A percentile compares a stretch with the other conserved stretches of the same genome.
Conservation (phyloP, 1,140 invertebrate genomes). For the Saccostrea echinata region DNA sequence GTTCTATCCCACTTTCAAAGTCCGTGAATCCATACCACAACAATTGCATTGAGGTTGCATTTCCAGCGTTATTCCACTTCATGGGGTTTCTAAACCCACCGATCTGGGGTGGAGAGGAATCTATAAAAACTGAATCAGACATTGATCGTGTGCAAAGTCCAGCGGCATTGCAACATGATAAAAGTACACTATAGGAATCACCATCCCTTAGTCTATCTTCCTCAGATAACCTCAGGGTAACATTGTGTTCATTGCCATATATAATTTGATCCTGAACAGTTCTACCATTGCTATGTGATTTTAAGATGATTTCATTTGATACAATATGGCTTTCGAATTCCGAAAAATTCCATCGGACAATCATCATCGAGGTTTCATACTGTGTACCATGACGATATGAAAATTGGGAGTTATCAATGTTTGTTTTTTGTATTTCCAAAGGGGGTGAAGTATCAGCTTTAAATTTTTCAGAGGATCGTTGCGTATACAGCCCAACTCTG, state of each 20-base stretch:
- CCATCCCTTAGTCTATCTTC: constrained; percentile 48
- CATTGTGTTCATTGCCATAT: constrained; percentile 10
- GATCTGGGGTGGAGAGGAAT: constrained; percentile 58
- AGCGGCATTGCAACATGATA: constrained; percentile 61
- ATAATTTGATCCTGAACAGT: constrained; percentile 12
- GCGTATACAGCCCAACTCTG: constrained; percentile 42
- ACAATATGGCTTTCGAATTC: constrained; percentile 60
- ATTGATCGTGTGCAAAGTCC: constrained; percentile 56
- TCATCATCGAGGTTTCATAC: constrained; percentile 49
- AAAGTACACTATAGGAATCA: constrained; percentile 47
- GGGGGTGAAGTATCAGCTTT: constrained; percentile 48
- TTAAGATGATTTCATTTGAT: constrained; percentile 44
- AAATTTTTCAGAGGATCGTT: constrained; percentile 48
- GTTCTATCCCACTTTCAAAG: constrained; percentile 47
- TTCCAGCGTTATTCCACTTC: constrained; percentile 35
- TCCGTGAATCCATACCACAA: constrained; percentile 58
- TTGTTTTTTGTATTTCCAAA: neutral
- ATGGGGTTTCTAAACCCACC: constrained; percentile 54
- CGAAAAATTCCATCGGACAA: constrained; percentile 56
- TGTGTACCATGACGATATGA: neutral
- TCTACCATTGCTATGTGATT: constrained; percentile 46
- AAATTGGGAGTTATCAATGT: neutral
- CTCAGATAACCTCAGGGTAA: constrained; percentile 9
- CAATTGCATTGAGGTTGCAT: constrained; percentile 16
- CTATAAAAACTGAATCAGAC: constrained; percentile 46